Conservation (phyloP, 2,113 vertebrate genomes). For the Lipophrys pholis region DNA sequence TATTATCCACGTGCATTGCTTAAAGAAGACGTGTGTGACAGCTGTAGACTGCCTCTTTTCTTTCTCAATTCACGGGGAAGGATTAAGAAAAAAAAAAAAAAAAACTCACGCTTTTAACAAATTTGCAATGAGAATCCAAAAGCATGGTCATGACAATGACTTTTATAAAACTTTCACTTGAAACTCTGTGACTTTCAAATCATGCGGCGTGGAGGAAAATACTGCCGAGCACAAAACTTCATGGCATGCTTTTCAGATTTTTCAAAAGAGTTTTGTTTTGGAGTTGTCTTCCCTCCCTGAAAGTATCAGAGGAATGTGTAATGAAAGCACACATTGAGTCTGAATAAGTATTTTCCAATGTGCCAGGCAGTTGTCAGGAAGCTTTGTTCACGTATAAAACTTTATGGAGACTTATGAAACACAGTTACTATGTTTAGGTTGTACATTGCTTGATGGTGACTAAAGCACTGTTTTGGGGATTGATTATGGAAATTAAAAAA, state of each 20-base stretch:
- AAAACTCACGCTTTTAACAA: conserved; percentile 9
- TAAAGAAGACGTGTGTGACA: conserved; percentile 9
- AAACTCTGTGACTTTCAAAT: conserved; percentile 18
- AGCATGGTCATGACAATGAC: conserved; percentile 13
- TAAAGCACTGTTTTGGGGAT: neutral
- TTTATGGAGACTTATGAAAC: conserved; percentile 43
- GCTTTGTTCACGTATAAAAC: conserved; percentile 63
- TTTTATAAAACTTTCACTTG: neutral
- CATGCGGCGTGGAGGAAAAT: conserved; percentile 5
- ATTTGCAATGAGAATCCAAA: conserved; percentile 4
- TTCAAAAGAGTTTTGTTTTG: conserved; percentile 46
- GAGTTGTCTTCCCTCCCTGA: conserved; percentile 64
- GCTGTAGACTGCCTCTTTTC: conserved; percentile 15
- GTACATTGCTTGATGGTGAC: conserved; percentile 17
- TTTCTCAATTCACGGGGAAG: conserved; percentile 11
- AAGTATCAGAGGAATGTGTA: conserved; percentile 72
- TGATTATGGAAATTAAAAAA: neutral
- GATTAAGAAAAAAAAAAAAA: neutral
- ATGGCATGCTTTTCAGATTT: conserved; percentile 49
- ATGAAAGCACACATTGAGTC: conserved; percentile 69
- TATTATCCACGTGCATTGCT: conserved; percentile 7
- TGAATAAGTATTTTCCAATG: conserved; percentile 68
- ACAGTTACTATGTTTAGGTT: conserved; percentile 6
- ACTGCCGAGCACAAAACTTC: conserved; percentile 38
- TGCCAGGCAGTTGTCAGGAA: conserved; percentile 60